Evolutionary conservation across 2,797 vertebrate genomes (phyloP).

Genomic region (Nyctibius grandis): DNA sequence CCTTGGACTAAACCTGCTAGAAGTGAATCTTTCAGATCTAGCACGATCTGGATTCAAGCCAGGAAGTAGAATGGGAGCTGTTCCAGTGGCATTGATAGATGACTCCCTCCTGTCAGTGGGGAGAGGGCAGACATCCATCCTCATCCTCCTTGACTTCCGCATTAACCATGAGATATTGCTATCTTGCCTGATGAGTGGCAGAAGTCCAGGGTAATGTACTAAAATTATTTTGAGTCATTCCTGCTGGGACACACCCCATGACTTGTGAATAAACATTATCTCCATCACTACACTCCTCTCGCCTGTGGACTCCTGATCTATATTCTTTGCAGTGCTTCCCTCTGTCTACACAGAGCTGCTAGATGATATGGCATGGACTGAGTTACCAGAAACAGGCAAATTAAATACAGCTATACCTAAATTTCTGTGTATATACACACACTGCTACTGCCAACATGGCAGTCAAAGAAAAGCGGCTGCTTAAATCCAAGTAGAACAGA

Average conservation of each 20-base stretch:
- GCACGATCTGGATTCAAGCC: not conserved
- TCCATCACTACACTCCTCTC: not conserved
- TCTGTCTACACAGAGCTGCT: not conserved
- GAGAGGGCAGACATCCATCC: constrained; percentile 31
- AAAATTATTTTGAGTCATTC: constrained; percentile 7
- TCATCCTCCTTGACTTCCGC: constrained; percentile 44
- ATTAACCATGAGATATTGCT: constrained; percentile 42
- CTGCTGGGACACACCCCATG: not conserved
- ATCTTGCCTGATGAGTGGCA: not conserved
- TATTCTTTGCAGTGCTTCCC: not conserved
- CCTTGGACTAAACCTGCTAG: not conserved
- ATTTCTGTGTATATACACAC: not conserved
- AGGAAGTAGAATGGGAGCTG: not conserved
- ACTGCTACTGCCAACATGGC: not conserved
- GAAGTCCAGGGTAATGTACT: constrained; percentile 4
- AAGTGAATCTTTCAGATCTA: not conserved
- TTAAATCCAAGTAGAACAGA: not conserved
- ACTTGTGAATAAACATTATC: not conserved
- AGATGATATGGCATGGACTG: not conserved
- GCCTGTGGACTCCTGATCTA: not conserved
- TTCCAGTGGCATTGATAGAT: not conserved
- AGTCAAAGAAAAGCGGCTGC: not conserved
- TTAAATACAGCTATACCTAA: not conserved
- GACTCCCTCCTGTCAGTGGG: not conserved
- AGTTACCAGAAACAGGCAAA: not conserved